Evolutionary conservation across 1,140 invertebrate species (phyloP).

Genomic region (Hestina assimilis): DNA sequence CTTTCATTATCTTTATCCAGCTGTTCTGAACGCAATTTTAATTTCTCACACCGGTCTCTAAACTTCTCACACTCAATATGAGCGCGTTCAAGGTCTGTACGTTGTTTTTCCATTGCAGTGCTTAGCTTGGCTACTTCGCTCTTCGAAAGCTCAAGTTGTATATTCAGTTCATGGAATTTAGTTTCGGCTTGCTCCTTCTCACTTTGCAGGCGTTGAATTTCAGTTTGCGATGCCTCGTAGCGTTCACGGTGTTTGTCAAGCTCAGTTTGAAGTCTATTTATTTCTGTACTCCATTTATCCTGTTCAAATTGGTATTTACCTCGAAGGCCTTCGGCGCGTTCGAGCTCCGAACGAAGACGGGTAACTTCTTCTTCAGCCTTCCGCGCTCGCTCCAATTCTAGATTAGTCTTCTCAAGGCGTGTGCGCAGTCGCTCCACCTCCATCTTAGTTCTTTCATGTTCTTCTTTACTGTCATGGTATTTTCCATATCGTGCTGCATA

Average conservation of each 20-base stretch:
- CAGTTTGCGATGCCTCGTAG: slow-evolving; percentile 85
- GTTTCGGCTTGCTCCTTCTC: slow-evolving; percentile 86
- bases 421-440: slow-evolving; percentile 91
- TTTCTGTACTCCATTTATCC: slow-evolving; percentile 84
- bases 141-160: slow-evolving; percentile 88
- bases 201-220: slow-evolving; percentile 84
- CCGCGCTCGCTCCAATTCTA: slow-evolving; percentile 86
- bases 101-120: slow-evolving; percentile 86
- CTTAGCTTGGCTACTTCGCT: slow-evolving; percentile 87
- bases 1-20: slow-evolving; percentile 87
- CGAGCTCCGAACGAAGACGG: slow-evolving; percentile 84
- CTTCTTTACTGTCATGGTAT: slow-evolving; percentile 89
- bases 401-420: slow-evolving; percentile 87
- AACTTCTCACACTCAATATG: slow-evolving; percentile 92
- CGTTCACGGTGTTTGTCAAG: slow-evolving; percentile 86
- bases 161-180: slow-evolving; percentile 86
- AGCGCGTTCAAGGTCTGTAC: slow-evolving; percentile 86
- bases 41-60: slow-evolving; percentile 89
- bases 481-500: slow-evolving; percentile 87
- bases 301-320: slow-evolving; percentile 93
- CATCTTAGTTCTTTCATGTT: slow-evolving; percentile 88
- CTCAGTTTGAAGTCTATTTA: slow-evolving; percentile 76
- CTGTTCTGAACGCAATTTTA: slow-evolving; percentile 84
- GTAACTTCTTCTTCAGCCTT: slow-evolving; percentile 84
- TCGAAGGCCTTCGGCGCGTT: slow-evolving; percentile 86